These are phyloP conservation scores for Sciurus carolinensis DNA, from an alignment of 2,797 vertebrate species.

Conservation along the genomic window DNA sequence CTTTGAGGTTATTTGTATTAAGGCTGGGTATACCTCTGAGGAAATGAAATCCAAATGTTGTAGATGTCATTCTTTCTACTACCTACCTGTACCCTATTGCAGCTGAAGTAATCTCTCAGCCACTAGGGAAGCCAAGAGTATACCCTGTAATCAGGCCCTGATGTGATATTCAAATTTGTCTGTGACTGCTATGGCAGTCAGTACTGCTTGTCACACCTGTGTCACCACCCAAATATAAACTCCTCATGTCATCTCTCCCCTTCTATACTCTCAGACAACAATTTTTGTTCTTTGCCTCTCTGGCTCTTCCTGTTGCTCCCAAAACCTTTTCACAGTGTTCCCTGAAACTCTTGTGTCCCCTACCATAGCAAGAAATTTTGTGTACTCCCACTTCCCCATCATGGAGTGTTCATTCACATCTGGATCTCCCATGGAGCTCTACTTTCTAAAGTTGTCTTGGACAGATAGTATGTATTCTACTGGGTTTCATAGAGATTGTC, in stretches of 20 bases:
- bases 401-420: neutral
- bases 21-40: neutral
- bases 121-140: neutral
- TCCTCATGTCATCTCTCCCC: neutral
- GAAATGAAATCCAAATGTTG: slow-evolving; percentile 16
- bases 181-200: slow-evolving; percentile 19
- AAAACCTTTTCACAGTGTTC: neutral
- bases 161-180: neutral
- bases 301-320: slow-evolving; percentile 42
- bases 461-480: neutral
- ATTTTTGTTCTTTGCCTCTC: neutral
- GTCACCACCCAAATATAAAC: neutral
- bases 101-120: slow-evolving; percentile 17
- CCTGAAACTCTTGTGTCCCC: neutral
- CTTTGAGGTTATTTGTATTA: slow-evolving; percentile 46
- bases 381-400: neutral
- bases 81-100: neutral
- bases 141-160: neutral
- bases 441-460: neutral
- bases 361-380: neutral
- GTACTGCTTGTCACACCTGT: neutral
- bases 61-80: neutral
- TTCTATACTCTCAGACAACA: neutral
- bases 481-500: slow-evolving; percentile 39
- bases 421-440: neutral